A percentile compares a stretch with the other conserved stretches of the same genome.
Evolutionary conservation across 2,888 invertebrate species (phyloP).

Genomic region (Leucoma salicis): DNA sequence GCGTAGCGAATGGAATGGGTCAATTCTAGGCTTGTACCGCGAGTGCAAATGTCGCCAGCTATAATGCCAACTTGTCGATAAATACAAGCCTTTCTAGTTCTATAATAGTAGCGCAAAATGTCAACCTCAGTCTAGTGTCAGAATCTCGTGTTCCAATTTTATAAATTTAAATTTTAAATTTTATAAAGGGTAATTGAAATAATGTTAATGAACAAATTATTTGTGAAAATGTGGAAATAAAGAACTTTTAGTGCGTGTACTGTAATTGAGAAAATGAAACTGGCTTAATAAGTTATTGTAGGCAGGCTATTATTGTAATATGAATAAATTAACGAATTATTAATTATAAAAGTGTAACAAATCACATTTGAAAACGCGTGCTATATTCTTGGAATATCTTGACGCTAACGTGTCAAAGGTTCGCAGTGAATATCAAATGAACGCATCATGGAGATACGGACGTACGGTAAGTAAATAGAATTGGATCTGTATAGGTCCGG

Average conservation of each 20-base stretch:
- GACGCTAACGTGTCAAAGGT: conserved; percentile 43
- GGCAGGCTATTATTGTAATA: too few relatives aligned
- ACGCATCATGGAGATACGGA: conserved; percentile 31
- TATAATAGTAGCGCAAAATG: conserved; percentile 44
- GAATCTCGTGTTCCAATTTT: conserved; percentile 25
- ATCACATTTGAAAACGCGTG: conserved; percentile 18
- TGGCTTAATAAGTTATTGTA: too few relatives aligned
- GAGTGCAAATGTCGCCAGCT: conserved; percentile 59
- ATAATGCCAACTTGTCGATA: conserved; percentile 46
- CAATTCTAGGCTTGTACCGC: conserved; percentile 56
- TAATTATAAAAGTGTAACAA: too few relatives aligned
- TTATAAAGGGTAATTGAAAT: not conserved
- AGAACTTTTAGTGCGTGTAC: too few relatives aligned
- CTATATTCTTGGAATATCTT: conserved; percentile 32
- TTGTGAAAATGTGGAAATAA: too few relatives aligned
- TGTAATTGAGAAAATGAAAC: too few relatives aligned
- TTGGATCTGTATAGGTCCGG: conserved; percentile 43
- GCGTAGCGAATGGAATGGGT: conserved; percentile 48
- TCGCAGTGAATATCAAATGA: conserved; percentile 52
- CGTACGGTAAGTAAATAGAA: conserved; percentile 45
- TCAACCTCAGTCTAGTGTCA: conserved; percentile 28
- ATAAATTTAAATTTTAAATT: not conserved
- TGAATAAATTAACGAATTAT: too few relatives aligned
- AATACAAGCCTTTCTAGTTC: conserved; percentile 38
- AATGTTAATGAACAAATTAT: not conserved